Evolutionary conservation across 2,113 vertebrate genomes (phyloP).

Genomic region (Poecile atricapillus): DNA sequence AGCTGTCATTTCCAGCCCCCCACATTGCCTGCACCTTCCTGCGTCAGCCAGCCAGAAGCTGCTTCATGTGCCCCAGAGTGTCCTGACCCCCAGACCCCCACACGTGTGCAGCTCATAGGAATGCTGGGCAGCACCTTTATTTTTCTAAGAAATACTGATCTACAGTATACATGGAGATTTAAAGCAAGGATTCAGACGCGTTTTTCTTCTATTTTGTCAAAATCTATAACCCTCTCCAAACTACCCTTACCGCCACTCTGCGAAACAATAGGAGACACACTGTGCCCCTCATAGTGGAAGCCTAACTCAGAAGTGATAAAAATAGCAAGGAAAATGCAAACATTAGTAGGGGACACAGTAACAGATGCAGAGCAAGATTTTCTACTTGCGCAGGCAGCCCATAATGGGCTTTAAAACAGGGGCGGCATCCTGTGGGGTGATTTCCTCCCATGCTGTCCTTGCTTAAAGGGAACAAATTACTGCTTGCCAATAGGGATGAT

Average conservation of each 20-base stretch:
- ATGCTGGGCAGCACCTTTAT: background rate
- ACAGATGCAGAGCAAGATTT: background rate
- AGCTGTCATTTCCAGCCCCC: constrained; percentile 1
- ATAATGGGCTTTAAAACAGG: background rate
- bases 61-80: background rate
- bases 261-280: background rate
- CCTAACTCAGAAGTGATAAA: background rate
- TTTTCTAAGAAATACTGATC: background rate
- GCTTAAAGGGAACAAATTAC: background rate
- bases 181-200: background rate
- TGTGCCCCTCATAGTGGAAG: background rate
- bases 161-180: background rate
- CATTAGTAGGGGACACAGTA: background rate
- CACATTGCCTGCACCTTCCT: background rate
- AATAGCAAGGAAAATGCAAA: background rate
- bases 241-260: background rate
- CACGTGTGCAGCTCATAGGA: background rate
- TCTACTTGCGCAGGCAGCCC: background rate
- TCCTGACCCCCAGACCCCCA: background rate
- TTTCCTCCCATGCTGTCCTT: background rate
- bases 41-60: background rate
- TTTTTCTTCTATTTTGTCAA: background rate
- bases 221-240: background rate
- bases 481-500: background rate
- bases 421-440: background rate